phyloP scores from a whole-genome alignment of 2,797 vertebrate genomes.

The Rhinatrema bivittatum region DNA sequence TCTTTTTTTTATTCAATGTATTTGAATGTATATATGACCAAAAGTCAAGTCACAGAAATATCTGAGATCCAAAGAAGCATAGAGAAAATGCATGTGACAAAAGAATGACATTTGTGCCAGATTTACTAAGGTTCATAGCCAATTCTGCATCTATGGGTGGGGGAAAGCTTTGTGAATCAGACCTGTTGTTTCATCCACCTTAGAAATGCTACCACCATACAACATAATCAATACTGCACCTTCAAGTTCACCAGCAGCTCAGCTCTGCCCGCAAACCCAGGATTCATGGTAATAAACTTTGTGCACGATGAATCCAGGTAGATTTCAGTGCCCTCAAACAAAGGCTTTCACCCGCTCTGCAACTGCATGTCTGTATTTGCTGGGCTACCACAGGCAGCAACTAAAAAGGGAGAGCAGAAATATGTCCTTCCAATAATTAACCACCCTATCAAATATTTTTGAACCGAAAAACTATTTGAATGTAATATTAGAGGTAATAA shows the following conservation, averaged over 20 bases:
- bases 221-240: slow-evolving; percentile 7
- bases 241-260: slow-evolving; percentile 35
- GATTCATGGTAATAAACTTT: slow-evolving; percentile 20
- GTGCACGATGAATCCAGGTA: slow-evolving; percentile 1
- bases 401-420: slow-evolving; percentile 1
- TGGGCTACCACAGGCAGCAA: slow-evolving; percentile 10
- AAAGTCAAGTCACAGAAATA: too few relatives aligned
- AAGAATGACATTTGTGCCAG: too few relatives aligned
- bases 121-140: too few relatives aligned
- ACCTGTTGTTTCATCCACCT: too few relatives aligned
- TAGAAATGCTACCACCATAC: too few relatives aligned
- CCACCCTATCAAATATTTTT: neutral
- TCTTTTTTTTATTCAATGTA: too few relatives aligned
- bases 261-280: slow-evolving; percentile 21
- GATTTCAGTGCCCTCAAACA: slow-evolving; percentile 13
- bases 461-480: slow-evolving; percentile 8
- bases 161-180: too few relatives aligned
- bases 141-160: too few relatives aligned
- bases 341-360: slow-evolving; percentile 15
- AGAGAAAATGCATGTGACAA: too few relatives aligned
- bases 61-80: too few relatives aligned
- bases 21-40: too few relatives aligned
- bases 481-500: neutral
- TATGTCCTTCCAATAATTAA: neutral
- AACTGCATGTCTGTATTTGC: slow-evolving; percentile 9